phyloP scores from a whole-genome alignment of 2,888 invertebrate species.

The Ochropacha duplaris region DNA sequence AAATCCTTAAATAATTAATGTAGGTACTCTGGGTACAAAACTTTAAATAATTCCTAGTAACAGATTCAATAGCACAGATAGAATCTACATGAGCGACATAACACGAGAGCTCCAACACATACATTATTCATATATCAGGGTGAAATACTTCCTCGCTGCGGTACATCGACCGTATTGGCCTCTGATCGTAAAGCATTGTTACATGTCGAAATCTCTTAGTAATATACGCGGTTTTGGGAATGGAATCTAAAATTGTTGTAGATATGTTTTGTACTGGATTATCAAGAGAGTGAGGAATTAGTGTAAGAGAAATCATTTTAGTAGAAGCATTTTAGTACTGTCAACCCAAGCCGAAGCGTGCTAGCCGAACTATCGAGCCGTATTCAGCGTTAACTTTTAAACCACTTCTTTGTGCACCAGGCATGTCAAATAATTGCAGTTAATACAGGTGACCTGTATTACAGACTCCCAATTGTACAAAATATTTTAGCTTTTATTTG shows the following conservation, averaged over 20 bases:
- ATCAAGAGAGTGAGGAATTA: no score
- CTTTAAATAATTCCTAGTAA: neutral
- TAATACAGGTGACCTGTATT: no score
- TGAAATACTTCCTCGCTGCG: neutral
- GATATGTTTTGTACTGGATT: no score
- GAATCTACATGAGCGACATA: neutral
- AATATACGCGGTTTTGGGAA: neutral
- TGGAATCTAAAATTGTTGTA: neutral
- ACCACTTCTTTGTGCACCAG: neutral
- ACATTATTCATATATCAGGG: neutral
- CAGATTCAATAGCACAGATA: neutral
- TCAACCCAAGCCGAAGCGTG: no score
- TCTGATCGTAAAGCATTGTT: slow-evolving; percentile 1
- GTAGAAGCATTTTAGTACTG: no score
- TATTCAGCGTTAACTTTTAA: neutral
- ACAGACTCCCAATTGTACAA: neutral
- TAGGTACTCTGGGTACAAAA: neutral
- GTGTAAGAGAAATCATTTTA: no score
- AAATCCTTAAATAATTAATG: no score
- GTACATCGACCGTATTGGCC: neutral
- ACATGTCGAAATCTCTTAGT: neutral
- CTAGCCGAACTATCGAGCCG: no score
- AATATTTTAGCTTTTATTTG: neutral
- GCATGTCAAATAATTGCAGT: slow-evolving; percentile 2
- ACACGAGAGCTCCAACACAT: neutral